Evolutionary conservation across 2,113 vertebrate species (phyloP).

Genomic region (Felis catus): DNA sequence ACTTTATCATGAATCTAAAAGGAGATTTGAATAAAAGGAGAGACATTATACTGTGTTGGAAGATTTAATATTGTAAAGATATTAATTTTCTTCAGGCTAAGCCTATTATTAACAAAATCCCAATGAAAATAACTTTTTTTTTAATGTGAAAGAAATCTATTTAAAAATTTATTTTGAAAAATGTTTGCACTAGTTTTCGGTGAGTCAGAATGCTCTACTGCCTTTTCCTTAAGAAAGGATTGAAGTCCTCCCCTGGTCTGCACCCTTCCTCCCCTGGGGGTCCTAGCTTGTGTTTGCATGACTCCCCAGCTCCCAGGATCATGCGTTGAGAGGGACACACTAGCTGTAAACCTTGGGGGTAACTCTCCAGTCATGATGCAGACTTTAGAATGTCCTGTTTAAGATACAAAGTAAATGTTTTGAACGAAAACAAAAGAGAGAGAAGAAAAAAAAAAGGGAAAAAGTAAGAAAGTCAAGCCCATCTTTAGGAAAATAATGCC

Average conservation of each 20-base stretch:
- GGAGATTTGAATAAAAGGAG: too few species aligned
- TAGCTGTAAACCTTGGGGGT: background rate
- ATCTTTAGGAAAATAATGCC: background rate
- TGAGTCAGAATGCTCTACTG: background rate
- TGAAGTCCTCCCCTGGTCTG: background rate
- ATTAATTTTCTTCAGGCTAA: too few species aligned
- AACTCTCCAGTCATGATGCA: background rate
- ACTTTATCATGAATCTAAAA: too few species aligned
- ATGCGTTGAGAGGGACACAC: background rate
- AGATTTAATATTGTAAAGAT: too few species aligned
- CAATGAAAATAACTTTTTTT: too few species aligned
- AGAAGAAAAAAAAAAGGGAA: background rate
- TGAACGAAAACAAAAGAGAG: background rate
- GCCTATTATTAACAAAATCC: too few species aligned
- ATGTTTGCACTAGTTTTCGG: background rate
- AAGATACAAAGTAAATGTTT: background rate
- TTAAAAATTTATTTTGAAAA: slow-evolving; percentile 28
- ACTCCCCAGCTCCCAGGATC: background rate
- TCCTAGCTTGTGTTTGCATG: background rate
- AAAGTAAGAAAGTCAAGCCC: background rate
- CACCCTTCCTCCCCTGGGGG: background rate
- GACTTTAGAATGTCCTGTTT: background rate
- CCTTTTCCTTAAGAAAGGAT: background rate
- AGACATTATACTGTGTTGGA: too few species aligned
- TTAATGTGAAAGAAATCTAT: background rate